phyloP scores from a whole-genome alignment of 2,888 invertebrate species.

The Scaptomyza tumidula region DNA sequence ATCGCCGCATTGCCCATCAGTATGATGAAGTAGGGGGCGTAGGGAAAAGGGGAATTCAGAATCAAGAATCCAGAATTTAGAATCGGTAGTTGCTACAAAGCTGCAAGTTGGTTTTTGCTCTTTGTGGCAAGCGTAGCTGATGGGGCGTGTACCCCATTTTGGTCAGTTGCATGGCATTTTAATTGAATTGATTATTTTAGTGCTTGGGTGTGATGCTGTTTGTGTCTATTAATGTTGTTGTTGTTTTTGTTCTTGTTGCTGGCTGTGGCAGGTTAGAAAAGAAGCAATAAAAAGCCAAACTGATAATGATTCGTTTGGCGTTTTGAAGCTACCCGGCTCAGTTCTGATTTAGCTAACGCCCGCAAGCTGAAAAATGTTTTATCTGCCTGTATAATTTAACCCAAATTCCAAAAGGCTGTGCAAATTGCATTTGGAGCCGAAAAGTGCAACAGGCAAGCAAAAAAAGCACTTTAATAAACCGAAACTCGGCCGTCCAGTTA shows the following conservation, averaged over 20 bases:
- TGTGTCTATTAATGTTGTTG: neutral
- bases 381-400: constrained; percentile 77
- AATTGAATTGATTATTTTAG: constrained; percentile 80
- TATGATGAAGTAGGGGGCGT: constrained; percentile 63
- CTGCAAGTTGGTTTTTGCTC: constrained; percentile 22
- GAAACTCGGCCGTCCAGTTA: neutral
- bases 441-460: constrained; percentile 56
- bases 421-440: constrained; percentile 76
- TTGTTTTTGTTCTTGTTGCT: neutral
- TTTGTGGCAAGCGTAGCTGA: constrained; percentile 46
- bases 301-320: constrained; percentile 67
- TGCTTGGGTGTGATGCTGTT: constrained; percentile 77
- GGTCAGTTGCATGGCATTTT: constrained; percentile 77
- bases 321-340: neutral
- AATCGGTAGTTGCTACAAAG: constrained; percentile 4
- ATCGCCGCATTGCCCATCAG: constrained; percentile 63
- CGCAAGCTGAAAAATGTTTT: constrained; percentile 64
- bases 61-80: neutral
- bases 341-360: constrained; percentile 30
- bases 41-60: constrained; percentile 5
- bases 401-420: constrained; percentile 71
- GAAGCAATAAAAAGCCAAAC: constrained; percentile 9
- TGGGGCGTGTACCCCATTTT: constrained; percentile 52
- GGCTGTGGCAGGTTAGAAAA: neutral
- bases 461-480: neutral